Conservation (phyloP, 2,888 invertebrate genomes). For the Ryuthela nishihirai region DNA sequence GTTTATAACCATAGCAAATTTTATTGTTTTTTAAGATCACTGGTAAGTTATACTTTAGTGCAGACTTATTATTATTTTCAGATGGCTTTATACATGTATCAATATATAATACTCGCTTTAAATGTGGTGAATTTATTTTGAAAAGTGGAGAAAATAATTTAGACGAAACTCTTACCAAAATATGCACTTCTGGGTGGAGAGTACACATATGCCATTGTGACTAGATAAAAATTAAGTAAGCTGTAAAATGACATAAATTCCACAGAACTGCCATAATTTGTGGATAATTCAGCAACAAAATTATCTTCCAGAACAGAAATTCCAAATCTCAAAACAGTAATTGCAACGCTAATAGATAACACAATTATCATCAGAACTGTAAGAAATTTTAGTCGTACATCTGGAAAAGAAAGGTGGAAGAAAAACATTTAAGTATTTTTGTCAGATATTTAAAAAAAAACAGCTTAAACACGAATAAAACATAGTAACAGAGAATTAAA, state of each 20-base stretch:
- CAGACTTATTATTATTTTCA: too few species aligned
- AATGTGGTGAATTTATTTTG: too few species aligned
- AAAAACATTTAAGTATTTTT: slow-evolving; percentile 7
- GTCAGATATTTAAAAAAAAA: slow-evolving; percentile 7
- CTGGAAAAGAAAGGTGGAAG: slow-evolving; percentile 60
- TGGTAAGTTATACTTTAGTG: too few species aligned
- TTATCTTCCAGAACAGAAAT: slow-evolving; percentile 87
- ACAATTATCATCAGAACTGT: slow-evolving; percentile 81
- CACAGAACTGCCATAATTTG: slow-evolving; percentile 84
- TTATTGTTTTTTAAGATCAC: too few species aligned
- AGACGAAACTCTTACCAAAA: slow-evolving; percentile 67
- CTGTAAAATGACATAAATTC: slow-evolving; percentile 96
- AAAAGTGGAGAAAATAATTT: too few species aligned
- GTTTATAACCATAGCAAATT: too few species aligned
- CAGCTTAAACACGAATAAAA: not conserved
- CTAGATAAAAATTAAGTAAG: slow-evolving; percentile 86
- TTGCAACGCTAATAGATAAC: slow-evolving; percentile 65
- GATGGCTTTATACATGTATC: too few species aligned
- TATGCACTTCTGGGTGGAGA: slow-evolving; percentile 76
- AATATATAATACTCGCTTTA: too few species aligned
- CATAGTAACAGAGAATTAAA: too few species aligned
- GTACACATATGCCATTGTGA: slow-evolving; percentile 90
- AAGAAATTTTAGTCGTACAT: slow-evolving; percentile 84
- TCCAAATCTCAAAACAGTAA: slow-evolving; percentile 79
- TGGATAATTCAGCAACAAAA: slow-evolving; percentile 82